Conservation (phyloP, 2,113 vertebrate genomes). For the Argyrosomus japonicus region DNA sequence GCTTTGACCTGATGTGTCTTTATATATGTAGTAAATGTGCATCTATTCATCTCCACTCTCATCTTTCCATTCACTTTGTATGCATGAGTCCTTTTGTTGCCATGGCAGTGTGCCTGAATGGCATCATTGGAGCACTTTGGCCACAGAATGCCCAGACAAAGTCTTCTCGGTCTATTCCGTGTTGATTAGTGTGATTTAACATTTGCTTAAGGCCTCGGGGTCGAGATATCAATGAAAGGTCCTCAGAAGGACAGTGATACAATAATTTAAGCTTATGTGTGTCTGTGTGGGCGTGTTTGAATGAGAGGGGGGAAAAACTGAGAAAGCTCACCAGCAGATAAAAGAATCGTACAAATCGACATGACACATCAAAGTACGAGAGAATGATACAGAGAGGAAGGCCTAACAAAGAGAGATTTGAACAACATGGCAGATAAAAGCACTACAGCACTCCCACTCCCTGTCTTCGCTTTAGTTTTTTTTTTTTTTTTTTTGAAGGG, state of each 20-base stretch:
- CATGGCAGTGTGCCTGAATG: neutral
- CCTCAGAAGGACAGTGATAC: neutral
- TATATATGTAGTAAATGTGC: neutral
- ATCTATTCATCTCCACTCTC: neutral
- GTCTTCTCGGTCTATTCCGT: neutral
- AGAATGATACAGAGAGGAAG: slow-evolving; percentile 14
- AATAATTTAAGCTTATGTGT: neutral
- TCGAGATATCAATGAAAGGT: neutral
- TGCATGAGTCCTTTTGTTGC: neutral
- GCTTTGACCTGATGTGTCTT: neutral
- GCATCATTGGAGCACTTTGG: too few relatives aligned
- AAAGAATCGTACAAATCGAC: slow-evolving; percentile 45
- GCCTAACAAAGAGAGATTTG: slow-evolving; percentile 24
- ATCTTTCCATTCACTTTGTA: neutral
- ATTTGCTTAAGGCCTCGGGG: neutral
- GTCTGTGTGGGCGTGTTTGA: slow-evolving; percentile 1
- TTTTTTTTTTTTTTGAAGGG: slow-evolving; percentile 2
- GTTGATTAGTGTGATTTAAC: neutral
- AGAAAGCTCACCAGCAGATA: slow-evolving; percentile 14
- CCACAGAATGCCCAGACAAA: neutral
- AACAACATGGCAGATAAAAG: slow-evolving; percentile 52
- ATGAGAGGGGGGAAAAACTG: slow-evolving; percentile 1
- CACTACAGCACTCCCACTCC: slow-evolving; percentile 14
- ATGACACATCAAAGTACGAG: slow-evolving; percentile 47
- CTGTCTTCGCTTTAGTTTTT: slow-evolving; percentile 9